phyloP scores from a whole-genome alignment of 2,113 vertebrate species.

The Leucopsar rothschildi region DNA sequence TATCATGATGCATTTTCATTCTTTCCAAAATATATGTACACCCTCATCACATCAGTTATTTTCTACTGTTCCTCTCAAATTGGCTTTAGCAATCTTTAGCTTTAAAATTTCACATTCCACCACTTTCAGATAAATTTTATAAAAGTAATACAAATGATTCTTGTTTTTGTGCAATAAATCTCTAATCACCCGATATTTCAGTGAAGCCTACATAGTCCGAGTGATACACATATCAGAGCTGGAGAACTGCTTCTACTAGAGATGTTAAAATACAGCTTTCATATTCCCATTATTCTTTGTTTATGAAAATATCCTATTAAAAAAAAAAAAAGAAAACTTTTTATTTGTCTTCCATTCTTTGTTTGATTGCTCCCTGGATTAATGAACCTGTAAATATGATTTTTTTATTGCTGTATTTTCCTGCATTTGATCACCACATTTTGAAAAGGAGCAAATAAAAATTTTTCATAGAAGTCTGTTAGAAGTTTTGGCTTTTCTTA shows the following conservation, averaged over 20 bases:
- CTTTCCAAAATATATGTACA: not conserved
- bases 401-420: not conserved
- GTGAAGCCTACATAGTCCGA: not conserved
- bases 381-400: not conserved
- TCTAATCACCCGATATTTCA: not conserved
- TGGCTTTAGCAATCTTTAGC: not conserved
- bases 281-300: not conserved
- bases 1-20: not conserved
- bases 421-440: not conserved
- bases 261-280: not conserved
- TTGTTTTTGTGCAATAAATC: not conserved
- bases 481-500: not conserved
- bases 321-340: accelerated
- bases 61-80: not conserved
- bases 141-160: not conserved
- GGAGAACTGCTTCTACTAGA: not conserved
- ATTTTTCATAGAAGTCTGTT: not conserved
- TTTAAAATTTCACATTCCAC: not conserved
- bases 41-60: accelerated
- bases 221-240: not conserved
- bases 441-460: not conserved
- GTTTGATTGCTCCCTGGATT: not conserved
- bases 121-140: not conserved
- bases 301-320: not conserved
- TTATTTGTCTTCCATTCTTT: not conserved